A percentile compares a stretch with the other conserved stretches of the same genome.
These are phyloP conservation scores for Patella depressa DNA, from an alignment of 2,888 invertebrate species.

Conservation along the genomic window DNA sequence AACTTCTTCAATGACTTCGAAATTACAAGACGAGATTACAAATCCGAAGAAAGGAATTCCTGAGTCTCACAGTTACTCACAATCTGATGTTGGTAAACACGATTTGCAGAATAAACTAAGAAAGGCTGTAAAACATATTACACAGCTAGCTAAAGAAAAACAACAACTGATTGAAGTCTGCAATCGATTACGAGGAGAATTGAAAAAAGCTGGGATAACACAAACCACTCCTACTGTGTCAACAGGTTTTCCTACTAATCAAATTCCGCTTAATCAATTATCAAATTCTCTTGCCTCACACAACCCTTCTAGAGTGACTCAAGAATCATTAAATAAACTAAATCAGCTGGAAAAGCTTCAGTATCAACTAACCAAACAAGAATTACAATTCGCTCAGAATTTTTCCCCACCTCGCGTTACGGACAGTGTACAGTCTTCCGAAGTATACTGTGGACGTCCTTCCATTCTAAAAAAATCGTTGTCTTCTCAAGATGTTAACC, in stretches of 20 bases:
- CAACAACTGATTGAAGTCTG: slow-evolving; percentile 69
- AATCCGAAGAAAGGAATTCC: slow-evolving; percentile 47
- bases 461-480: too few relatives aligned
- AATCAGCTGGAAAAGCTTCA: slow-evolving; percentile 66
- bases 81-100: slow-evolving; percentile 36
- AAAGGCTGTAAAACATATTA: slow-evolving; percentile 64
- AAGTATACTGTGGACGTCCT: too few relatives aligned
- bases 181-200: slow-evolving; percentile 66
- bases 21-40: slow-evolving; percentile 67
- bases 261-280: too few relatives aligned
- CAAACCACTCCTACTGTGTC: too few relatives aligned
- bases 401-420: slow-evolving; percentile 32
- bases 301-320: slow-evolving; percentile 34
- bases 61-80: slow-evolving; percentile 28
- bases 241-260: too few relatives aligned
- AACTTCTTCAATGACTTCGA: slow-evolving; percentile 41
- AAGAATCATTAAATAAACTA: slow-evolving; percentile 54
- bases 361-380: slow-evolving; percentile 68
- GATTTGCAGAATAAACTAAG: slow-evolving; percentile 59
- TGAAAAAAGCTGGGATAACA: slow-evolving; percentile 53
- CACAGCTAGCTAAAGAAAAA: slow-evolving; percentile 65
- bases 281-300: background rate
- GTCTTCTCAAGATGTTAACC: too few relatives aligned
- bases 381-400: slow-evolving; percentile 62
- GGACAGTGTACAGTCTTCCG: slow-evolving; percentile 18